Evolutionary conservation across 2,888 invertebrate genomes (phyloP).

Genomic region (Standfussiana lucernea): DNA sequence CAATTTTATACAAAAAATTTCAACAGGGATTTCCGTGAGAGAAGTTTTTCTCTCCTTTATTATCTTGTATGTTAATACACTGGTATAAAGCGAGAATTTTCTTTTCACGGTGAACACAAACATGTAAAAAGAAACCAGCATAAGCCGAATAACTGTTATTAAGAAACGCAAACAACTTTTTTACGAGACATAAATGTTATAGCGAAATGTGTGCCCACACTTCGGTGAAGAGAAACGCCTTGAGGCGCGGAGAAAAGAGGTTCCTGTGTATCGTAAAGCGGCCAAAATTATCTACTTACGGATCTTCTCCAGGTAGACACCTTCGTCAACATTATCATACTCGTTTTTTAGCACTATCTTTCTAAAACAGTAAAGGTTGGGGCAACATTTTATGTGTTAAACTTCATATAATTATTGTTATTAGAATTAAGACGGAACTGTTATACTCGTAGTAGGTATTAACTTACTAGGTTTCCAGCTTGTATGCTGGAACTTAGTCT

Average conservation of each 20-base stretch:
- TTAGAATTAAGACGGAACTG: not conserved
- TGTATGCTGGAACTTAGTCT: slow-evolving; percentile 12
- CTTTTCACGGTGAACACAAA: slow-evolving; percentile 60
- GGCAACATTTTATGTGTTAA: no score
- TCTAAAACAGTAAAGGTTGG: not conserved
- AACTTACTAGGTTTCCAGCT: slow-evolving; percentile 1
- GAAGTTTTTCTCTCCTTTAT: slow-evolving; percentile 51
- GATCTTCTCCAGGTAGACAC: slow-evolving; percentile 51
- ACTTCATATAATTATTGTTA: not conserved
- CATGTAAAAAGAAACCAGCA: slow-evolving; percentile 65
- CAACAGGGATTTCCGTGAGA: slow-evolving; percentile 34
- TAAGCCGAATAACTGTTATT: slow-evolving; percentile 68
- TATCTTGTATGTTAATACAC: slow-evolving; percentile 64
- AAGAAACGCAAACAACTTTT: slow-evolving; percentile 67
- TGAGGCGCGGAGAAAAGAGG: slow-evolving; percentile 54
- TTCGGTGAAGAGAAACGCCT: slow-evolving; percentile 56
- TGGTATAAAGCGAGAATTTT: slow-evolving; percentile 61
- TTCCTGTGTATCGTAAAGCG: slow-evolving; percentile 62
- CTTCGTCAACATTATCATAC: slow-evolving; percentile 47
- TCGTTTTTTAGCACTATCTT: slow-evolving; percentile 37
- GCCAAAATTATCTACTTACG: slow-evolving; percentile 65
- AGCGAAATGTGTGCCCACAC: slow-evolving; percentile 54
- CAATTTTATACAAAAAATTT: slow-evolving; percentile 44
- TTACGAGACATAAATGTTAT: slow-evolving; percentile 69
- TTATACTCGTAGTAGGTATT: not conserved